Evolutionary conservation across 2,888 invertebrate genomes (phyloP).

Genomic region (Cancer borealis): DNA sequence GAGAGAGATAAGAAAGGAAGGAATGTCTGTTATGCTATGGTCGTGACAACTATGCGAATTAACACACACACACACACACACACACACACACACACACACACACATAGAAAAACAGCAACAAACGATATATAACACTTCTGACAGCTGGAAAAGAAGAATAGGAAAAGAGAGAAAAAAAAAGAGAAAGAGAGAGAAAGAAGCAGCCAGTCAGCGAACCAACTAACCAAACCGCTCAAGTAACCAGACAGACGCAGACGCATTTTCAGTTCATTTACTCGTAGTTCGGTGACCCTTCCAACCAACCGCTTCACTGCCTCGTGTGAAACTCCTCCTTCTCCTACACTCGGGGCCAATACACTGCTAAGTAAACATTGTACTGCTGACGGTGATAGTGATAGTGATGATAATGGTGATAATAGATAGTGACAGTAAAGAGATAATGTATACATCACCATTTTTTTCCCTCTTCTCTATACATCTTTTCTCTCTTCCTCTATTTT

Average conservation of each 20-base stretch:
- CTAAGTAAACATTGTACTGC: background rate
- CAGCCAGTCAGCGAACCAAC: background rate
- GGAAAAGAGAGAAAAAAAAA: background rate
- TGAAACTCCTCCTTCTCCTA: background rate
- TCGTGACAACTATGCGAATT: background rate
- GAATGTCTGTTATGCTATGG: too few relatives aligned
- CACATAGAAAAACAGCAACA: background rate
- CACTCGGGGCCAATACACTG: background rate
- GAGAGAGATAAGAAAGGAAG: background rate
- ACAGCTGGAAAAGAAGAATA: background rate
- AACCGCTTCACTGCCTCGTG: background rate
- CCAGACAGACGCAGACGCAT: background rate
- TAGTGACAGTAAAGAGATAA: background rate
- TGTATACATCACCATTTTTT: background rate
- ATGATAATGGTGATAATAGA: background rate
- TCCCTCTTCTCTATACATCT: too few relatives aligned
- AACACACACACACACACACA: conserved; percentile 34
- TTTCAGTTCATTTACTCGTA: background rate
- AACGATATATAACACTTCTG: background rate
- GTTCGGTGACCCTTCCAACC: background rate
- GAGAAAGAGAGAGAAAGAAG: background rate
- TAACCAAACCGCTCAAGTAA: too few relatives aligned
- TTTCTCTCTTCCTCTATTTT: too few relatives aligned
- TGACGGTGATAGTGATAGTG: background rate
- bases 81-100: conserved; percentile 23